These are phyloP conservation scores for Crotophaga sulcirostris DNA, from an alignment of 2,113 vertebrate genomes.

Conservation along the genomic window DNA sequence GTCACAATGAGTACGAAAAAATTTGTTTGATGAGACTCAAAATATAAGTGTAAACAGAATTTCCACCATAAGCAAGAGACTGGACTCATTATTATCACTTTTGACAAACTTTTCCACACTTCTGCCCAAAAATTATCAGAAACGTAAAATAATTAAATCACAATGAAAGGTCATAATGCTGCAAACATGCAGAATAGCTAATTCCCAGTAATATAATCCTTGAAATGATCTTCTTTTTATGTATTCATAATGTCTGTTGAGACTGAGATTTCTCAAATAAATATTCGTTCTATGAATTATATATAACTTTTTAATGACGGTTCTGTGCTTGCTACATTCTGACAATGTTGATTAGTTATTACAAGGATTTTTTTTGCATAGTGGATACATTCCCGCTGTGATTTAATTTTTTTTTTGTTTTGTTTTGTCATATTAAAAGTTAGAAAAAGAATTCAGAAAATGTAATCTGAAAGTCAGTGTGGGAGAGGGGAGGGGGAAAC, in stretches of 20 bases:
- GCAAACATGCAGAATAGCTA: background rate
- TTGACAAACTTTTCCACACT: background rate
- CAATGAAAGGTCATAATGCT: background rate
- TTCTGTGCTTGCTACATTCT: background rate
- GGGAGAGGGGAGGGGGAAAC: rapidly evolving
- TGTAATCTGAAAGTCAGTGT: background rate
- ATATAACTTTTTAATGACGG: background rate
- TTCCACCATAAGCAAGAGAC: background rate
- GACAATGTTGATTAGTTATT: background rate
- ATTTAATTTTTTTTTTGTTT: background rate
- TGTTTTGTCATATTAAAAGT: background rate
- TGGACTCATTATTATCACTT: background rate
- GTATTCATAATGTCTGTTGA: background rate
- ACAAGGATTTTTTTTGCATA: background rate
- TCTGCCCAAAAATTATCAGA: background rate
- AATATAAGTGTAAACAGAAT: background rate
- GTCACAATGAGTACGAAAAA: background rate
- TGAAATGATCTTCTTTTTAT: background rate
- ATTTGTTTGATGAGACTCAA: background rate
- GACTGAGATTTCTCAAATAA: background rate
- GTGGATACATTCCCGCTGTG: background rate
- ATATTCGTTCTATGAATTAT: background rate
- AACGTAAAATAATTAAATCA: background rate
- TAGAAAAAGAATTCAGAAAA: background rate
- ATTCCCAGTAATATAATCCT: background rate